A percentile compares a stretch with the other conserved stretches of the same genome.
Conservation (phyloP, 2,888 invertebrate genomes). For the Mystacides longicornis region DNA sequence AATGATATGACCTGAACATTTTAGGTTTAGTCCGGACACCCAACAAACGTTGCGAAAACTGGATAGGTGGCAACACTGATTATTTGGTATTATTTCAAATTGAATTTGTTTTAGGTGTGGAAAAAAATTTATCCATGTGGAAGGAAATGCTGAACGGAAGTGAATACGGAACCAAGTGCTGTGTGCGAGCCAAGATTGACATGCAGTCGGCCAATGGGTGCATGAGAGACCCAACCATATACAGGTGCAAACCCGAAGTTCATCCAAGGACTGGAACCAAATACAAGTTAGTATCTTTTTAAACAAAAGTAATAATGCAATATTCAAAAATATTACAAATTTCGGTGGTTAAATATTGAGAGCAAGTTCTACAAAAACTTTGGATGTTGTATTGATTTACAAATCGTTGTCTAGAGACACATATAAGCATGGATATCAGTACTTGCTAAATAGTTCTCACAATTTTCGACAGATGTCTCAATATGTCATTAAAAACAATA, state of each 20-base stretch:
- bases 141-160: conserved; percentile 88
- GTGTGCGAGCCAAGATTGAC: conserved; percentile 95
- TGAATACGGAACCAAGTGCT: conserved; percentile 74
- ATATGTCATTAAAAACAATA: too few species aligned
- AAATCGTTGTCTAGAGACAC: too few species aligned
- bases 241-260: conserved; percentile 90
- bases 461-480: too few species aligned
- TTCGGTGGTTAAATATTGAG: not conserved
- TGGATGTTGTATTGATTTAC: too few species aligned
- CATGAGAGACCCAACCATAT: conserved; percentile 96
- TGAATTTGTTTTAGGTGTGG: conserved; percentile 52
- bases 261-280: conserved; percentile 90
- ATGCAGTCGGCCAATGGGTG: conserved; percentile 96
- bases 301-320: not conserved
- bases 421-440: too few species aligned
- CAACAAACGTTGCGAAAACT: too few species aligned
- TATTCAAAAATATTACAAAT: too few species aligned
- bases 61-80: too few species aligned
- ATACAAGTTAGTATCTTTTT: conserved; percentile 68
- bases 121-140: conserved; percentile 85
- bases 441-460: too few species aligned
- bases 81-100: too few species aligned
- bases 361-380: not conserved
- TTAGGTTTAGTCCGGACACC: too few species aligned
- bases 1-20: too few species aligned